phyloP scores from a whole-genome alignment of 2,888 invertebrate species.

The Autographa pulchrina region DNA sequence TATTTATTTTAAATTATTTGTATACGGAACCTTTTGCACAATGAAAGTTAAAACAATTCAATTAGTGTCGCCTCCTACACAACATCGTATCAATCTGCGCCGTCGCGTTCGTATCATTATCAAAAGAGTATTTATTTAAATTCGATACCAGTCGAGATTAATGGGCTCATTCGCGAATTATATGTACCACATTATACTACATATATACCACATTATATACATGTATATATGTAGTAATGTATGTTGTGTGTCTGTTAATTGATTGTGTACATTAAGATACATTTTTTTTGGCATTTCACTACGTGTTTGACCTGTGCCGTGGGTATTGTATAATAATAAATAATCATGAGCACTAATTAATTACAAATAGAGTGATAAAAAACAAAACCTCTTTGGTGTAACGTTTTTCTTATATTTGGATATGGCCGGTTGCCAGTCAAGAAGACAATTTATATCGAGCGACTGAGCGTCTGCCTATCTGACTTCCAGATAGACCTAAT shows the following conservation, averaged over 20 bases:
- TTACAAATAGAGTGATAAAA: too few species aligned
- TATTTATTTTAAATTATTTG: neutral
- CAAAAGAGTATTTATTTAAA: constrained; percentile 4
- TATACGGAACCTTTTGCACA: constrained; percentile 29
- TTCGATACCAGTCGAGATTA: neutral
- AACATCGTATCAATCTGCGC: constrained; percentile 50
- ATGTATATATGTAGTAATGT: neutral
- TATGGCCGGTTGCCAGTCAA: too few species aligned
- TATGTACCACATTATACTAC: neutral
- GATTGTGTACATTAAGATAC: neutral
- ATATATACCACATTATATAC: neutral
- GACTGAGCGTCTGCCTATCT: too few species aligned
- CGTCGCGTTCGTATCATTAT: neutral
- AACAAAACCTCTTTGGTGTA: too few species aligned
- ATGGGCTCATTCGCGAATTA: neutral
- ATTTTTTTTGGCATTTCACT: neutral
- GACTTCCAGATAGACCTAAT: too few species aligned
- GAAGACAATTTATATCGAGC: too few species aligned
- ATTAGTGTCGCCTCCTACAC: constrained; percentile 42
- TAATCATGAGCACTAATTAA: too few species aligned
- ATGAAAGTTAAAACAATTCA: constrained; percentile 27
- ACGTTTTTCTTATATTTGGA: too few species aligned
- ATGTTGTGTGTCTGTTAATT: neutral
- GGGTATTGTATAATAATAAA: too few species aligned
- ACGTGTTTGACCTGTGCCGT: too few species aligned